Percentiles rank a stretch among this genome's conserved stretches.
Conservation (phyloP, 2,113 vertebrate genomes). For the Toxotes chatareus region DNA sequence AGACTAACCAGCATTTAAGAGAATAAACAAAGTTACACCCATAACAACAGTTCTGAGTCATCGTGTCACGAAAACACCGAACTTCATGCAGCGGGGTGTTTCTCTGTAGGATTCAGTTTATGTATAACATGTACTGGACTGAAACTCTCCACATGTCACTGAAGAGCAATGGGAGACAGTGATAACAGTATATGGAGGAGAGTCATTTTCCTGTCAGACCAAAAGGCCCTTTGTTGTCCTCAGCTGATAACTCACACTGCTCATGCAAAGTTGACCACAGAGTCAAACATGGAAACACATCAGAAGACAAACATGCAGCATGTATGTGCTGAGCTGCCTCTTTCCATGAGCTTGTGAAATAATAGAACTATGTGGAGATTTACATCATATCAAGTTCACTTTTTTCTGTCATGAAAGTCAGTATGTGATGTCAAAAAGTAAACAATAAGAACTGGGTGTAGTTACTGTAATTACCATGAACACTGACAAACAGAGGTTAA, state of each 20-base stretch:
- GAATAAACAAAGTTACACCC: neutral
- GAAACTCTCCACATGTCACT: neutral
- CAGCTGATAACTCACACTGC: slow-evolving; percentile 10
- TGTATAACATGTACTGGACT: neutral
- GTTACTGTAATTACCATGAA: neutral
- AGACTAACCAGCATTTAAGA: neutral
- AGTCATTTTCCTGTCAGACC: slow-evolving; percentile 41
- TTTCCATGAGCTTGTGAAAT: neutral
- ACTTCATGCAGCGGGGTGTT: neutral
- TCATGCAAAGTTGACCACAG: slow-evolving; percentile 61
- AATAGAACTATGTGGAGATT: neutral
- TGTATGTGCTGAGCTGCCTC: neutral
- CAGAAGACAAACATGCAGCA: slow-evolving; percentile 7
- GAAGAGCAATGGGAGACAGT: neutral
- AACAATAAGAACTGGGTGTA: neutral
- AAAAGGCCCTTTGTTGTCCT: slow-evolving; percentile 40
- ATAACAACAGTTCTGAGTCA: neutral
- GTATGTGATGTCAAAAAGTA: neutral
- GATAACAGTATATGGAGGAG: neutral
- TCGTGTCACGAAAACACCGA: neutral
- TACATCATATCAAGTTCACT: neutral
- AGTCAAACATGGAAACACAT: slow-evolving; percentile 27
- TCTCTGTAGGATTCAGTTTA: neutral
- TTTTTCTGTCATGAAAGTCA: neutral
- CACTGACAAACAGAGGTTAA: neutral